These are phyloP conservation scores for Forficula auricularia DNA, from an alignment of 1,140 invertebrate species.

Conservation along the genomic window DNA sequence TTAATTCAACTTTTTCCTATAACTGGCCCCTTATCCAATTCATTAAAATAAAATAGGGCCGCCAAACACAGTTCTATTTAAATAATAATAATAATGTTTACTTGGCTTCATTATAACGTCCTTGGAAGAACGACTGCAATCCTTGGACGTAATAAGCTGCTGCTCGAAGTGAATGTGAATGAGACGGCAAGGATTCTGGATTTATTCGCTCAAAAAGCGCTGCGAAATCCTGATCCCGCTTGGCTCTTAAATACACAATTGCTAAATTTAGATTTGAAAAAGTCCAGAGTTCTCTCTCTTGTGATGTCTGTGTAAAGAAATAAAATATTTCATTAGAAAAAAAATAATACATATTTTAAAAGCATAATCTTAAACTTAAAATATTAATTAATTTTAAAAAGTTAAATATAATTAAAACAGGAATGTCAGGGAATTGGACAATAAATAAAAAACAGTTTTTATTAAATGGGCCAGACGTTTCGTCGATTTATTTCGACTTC, in stretches of 20 bases:
- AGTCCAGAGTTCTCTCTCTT: slow-evolving; percentile 77
- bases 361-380: slow-evolving; percentile 1
- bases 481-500: too few species aligned
- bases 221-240: slow-evolving; percentile 69
- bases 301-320: slow-evolving; percentile 42
- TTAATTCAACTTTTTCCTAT: too few species aligned
- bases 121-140: slow-evolving; percentile 89
- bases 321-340: too few species aligned
- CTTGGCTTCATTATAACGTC: slow-evolving; percentile 92
- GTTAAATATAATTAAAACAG: neutral
- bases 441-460: too few species aligned
- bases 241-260: slow-evolving; percentile 83
- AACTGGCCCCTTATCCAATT: too few species aligned
- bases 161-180: slow-evolving; percentile 76
- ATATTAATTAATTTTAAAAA: slow-evolving; percentile 3
- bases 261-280: slow-evolving; percentile 91
- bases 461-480: too few species aligned
- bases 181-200: slow-evolving; percentile 61
- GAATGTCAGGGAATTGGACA: too few species aligned
- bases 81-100: too few species aligned
- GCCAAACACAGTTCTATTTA: too few species aligned
- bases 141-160: slow-evolving; percentile 92
- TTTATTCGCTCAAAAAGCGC: slow-evolving; percentile 75
- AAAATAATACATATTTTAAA: slow-evolving; percentile 8
- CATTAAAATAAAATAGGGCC: too few species aligned